A percentile compares a stretch with the other conserved stretches of the same genome.
Conservation (phyloP, 2,797 vertebrate genomes). For the Eleutherodactylus coqui region DNA sequence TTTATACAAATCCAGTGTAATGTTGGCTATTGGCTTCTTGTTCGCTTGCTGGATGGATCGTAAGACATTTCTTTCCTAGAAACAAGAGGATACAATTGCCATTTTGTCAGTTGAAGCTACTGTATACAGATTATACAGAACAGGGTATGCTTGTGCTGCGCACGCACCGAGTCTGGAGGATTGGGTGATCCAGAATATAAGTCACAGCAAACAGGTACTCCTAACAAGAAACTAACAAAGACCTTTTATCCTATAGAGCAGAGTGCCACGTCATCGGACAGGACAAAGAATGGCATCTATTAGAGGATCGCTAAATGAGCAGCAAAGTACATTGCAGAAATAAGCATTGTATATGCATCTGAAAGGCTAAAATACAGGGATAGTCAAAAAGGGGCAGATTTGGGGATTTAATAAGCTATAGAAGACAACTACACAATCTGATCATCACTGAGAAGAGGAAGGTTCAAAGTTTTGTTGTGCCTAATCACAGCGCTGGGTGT, state of each 20-base stretch:
- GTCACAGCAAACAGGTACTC: background rate
- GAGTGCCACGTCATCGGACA: background rate
- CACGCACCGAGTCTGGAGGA: background rate
- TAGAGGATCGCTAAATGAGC: background rate
- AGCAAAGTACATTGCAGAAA: background rate
- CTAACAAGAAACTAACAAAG: background rate
- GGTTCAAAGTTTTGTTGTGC: too few species aligned
- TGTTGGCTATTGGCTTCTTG: slow-evolving; percentile 81
- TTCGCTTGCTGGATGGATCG: slow-evolving; percentile 68
- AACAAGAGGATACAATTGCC: background rate
- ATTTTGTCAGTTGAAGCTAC: background rate
- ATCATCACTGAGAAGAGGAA: too few species aligned
- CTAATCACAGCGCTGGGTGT: too few species aligned
- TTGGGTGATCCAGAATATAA: background rate
- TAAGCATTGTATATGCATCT: too few species aligned
- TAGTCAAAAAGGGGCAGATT: too few species aligned
- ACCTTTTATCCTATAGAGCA: too few species aligned
- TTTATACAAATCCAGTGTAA: slow-evolving; percentile 86
- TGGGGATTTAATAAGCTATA: too few species aligned
- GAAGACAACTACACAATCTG: too few species aligned
- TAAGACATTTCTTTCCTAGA: slow-evolving; percentile 68
- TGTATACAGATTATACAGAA: background rate
- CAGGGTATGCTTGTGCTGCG: background rate
- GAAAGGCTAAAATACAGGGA: too few species aligned
- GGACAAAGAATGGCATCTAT: background rate